These are phyloP conservation scores for Equus przewalskii DNA, from an alignment of 2,113 vertebrate genomes.

Conservation along the genomic window DNA sequence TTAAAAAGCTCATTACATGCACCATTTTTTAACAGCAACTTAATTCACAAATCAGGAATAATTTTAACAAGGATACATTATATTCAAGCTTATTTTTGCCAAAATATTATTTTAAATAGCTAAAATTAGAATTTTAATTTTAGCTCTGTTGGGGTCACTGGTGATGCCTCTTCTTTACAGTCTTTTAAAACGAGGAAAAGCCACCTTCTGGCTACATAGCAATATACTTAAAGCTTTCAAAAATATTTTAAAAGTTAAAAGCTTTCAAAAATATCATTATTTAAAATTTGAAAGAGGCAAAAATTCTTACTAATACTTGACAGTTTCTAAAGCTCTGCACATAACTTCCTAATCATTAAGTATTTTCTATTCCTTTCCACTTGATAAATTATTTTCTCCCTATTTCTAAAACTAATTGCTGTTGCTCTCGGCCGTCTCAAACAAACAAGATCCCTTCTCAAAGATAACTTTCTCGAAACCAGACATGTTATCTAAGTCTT, in stretches of 20 bases:
- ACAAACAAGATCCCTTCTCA: constrained; percentile 41
- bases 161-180: background rate
- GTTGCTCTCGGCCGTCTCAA: constrained; percentile 36
- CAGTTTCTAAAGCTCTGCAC: background rate
- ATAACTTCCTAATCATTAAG: background rate
- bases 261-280: background rate
- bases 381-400: background rate
- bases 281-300: constrained; percentile 38
- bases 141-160: background rate
- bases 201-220: background rate
- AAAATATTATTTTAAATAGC: constrained; percentile 50
- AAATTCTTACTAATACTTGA: background rate
- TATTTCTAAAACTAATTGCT: constrained; percentile 6
- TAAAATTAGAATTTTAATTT: constrained; percentile 54
- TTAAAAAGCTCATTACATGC: background rate
- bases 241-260: constrained; percentile 5
- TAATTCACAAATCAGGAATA: constrained; percentile 40
- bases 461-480: constrained; percentile 20
- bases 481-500: background rate
- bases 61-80: background rate
- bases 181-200: constrained; percentile 33
- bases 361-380: constrained; percentile 56
- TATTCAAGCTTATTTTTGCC: constrained; percentile 47
- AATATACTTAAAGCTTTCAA: constrained; percentile 13
- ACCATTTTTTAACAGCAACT: constrained; percentile 34